Evolutionary conservation across 2,797 vertebrate genomes (phyloP), one percentile per base, ranked within the genome.

Genomic region (Galaxias olidus): DNA sequence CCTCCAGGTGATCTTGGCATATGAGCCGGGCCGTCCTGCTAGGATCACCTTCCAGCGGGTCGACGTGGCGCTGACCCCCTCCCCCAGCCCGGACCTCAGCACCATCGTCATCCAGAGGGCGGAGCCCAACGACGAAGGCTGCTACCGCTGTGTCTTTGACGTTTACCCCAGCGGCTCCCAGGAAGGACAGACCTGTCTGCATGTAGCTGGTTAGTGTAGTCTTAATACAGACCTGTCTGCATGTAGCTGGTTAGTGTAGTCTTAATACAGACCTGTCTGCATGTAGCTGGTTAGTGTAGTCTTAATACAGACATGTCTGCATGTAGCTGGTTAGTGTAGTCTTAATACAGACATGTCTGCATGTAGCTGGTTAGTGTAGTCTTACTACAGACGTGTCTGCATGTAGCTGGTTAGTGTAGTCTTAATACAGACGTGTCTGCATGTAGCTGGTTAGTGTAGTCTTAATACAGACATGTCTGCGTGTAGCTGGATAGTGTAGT

Each of bases 121-220:
- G 53, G 53, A 4, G 44, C 18, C 65, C 0, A 75, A 56, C 0
- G 83, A 90, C 8, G 85, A 79, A 41, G 92, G 92, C 57, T 93
- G 92, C 74, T 93, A 89, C 82, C 73, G 49, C 12, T 93, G 92
- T 76, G 4, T 87, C 42, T 93, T 93, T 50, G 85, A 93, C 0
- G 68, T 90, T 1, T 92, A 65, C 49, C 91, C 92, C 8, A 13
- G 1, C 0, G 92, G 90, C 7, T 0, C 7, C 2, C 86, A 90
- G 54, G 52, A 83, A 14, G 89, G 78, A 58, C 65, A 8, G 57
- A 90, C 84, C 0, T 93, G 92, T 60, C 30, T 93, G 59, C 75
- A 4, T 0, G 48, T 93, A 52, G 80, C 62, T 0, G 86, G 92
- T 93, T 19, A 85, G 84, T 17, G 19, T 18, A 44, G 49, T 41